These are phyloP conservation scores for Chaetura pelagica DNA, from an alignment of 2,113 vertebrate genomes.

Conservation along the genomic window DNA sequence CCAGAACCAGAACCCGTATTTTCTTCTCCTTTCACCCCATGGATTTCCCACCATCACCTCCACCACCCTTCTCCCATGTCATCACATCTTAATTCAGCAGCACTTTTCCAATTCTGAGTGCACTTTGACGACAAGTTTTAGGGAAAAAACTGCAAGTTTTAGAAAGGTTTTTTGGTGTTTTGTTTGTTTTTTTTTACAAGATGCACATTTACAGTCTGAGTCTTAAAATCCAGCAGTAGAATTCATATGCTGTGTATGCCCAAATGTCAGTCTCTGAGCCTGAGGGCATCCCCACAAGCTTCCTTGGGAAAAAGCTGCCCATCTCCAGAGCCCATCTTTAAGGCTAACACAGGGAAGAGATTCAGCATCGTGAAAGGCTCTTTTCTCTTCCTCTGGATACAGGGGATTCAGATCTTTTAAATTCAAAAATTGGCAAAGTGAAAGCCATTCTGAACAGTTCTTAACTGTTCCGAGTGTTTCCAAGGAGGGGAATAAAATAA, in stretches of 20 bases:
- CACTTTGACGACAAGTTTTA: background rate
- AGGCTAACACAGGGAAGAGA: background rate
- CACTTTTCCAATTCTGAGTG: background rate
- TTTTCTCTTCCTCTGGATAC: background rate
- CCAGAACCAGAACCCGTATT: background rate
- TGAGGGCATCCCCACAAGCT: background rate
- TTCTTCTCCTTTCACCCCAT: background rate
- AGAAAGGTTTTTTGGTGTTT: background rate
- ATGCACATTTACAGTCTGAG: background rate
- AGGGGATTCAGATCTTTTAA: background rate
- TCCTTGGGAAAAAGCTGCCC: background rate
- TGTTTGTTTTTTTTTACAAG: background rate
- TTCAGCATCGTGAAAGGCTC: background rate
- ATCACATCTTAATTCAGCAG: background rate
- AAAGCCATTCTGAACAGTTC: background rate
- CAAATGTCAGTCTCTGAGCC: background rate
- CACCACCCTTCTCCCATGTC: background rate
- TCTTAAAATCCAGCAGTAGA: background rate
- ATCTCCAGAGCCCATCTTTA: background rate
- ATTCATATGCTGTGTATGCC: accelerated
- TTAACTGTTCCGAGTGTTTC: no score
- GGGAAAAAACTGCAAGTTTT: background rate
- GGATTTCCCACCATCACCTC: background rate
- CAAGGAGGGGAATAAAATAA: background rate
- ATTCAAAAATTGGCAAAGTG: background rate